These are phyloP conservation scores for Trichogramma pretiosum DNA, from an alignment of 1,140 invertebrate genomes.

Conservation along the genomic window DNA sequence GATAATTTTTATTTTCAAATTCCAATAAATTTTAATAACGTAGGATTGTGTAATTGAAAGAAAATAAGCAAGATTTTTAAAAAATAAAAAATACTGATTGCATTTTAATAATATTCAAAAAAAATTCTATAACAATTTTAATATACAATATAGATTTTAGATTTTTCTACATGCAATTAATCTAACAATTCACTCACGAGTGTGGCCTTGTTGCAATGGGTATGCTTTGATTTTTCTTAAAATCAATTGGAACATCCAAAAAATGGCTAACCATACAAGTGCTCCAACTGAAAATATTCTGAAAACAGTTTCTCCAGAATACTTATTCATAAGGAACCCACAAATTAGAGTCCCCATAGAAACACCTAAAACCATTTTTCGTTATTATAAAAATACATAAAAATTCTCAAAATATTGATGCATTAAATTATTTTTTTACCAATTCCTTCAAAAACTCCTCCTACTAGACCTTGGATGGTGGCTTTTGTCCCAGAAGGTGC, in stretches of 20 bases:
- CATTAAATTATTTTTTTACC: slow-evolving; percentile 40
- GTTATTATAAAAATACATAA: neutral
- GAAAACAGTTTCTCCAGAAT: slow-evolving; percentile 58
- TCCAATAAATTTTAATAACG: no score
- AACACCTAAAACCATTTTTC: slow-evolving; percentile 45
- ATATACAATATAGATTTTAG: slow-evolving; percentile 13
- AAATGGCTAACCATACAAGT: slow-evolving; percentile 53
- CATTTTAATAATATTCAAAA: no score
- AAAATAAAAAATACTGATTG: neutral
- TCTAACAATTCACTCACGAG: slow-evolving; percentile 46
- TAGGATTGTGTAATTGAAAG: neutral
- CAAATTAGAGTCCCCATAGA: slow-evolving; percentile 67
- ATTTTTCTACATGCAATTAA: slow-evolving; percentile 20
- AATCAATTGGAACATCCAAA: slow-evolving; percentile 50
- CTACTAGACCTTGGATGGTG: slow-evolving; percentile 75
- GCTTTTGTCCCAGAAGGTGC: slow-evolving; percentile 78
- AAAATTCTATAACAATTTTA: slow-evolving; percentile 8
- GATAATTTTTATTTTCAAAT: slow-evolving; percentile 1
- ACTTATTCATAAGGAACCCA: slow-evolving; percentile 54
- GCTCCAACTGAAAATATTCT: slow-evolving; percentile 60
- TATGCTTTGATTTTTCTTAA: slow-evolving; percentile 37
- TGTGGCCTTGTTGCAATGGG: slow-evolving; percentile 34
- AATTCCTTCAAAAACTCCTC: slow-evolving; percentile 77
- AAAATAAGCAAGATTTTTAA: neutral
- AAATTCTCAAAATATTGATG: neutral